Evolutionary conservation across 1,140 invertebrate species (phyloP), one percentile per base, ranked within the genome.

Genomic region (Druon quercuslanigerum): DNA sequence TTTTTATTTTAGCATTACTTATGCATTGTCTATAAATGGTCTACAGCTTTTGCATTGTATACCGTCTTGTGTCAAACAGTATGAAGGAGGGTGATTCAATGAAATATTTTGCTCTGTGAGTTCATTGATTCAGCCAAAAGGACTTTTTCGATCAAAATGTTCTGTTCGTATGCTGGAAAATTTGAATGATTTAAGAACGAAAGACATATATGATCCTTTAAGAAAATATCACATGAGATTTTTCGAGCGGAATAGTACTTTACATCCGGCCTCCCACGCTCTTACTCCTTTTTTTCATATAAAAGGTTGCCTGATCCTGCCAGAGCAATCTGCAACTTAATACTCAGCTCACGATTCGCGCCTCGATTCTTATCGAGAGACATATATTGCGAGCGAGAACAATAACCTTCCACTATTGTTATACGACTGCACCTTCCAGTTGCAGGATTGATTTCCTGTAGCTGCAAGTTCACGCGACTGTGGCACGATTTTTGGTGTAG

Each of bases 281-380:
- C 60, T 66, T 66, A 66, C 33, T 66, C 60, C n/a, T 66, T 40
- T 66, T 66, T 81, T 83, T 81, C 82, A n/a, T 77, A 79, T 75
- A 79, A 75, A 77, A 75, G 75, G 75, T 77, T 73, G 72, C 76
- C 82, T 80, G 76, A 76, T 72, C 76, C 60, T 50, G 78, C 73
- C 72, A 75, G 80, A 76, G 78, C 78, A 81, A 83, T 83, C 80
- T 77, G 82, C 81, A 82, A 84, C 79, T 84, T 84, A 81, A 84
- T 82, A 82, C 76, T 51, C 76, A 19, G 78, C 79, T 84, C 83
- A 84, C 83, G 83, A 82, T 72, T 82, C 77, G 81, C 78, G 77
- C 72, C 80, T 82, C 79, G 83, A 84, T 84, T 84, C 83, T 84
- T 84, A 84, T 84, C 83, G 50, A 50, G 73, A 76, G 72, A 81